Evolutionary conservation across 2,888 invertebrate genomes (phyloP).

Genomic region (Nymphalis c-album): DNA sequence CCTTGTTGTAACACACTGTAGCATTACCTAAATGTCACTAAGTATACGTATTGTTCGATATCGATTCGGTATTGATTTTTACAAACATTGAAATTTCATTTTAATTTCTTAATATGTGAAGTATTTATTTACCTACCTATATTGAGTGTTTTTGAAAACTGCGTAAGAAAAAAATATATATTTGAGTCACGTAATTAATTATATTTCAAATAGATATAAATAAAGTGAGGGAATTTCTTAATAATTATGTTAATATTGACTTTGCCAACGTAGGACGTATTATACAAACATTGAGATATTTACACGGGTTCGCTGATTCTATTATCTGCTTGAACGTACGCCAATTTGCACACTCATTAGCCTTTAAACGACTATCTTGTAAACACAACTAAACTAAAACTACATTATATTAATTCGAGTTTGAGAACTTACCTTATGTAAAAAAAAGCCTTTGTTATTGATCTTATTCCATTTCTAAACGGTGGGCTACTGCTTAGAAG

Average conservation of each 20-base stretch:
- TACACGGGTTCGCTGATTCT: background rate
- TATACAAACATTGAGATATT: slow-evolving; percentile 10
- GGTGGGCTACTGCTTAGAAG: too few relatives aligned
- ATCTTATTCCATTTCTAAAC: background rate
- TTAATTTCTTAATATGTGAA: too few relatives aligned
- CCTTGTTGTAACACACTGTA: background rate
- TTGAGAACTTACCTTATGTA: background rate
- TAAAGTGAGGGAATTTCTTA: background rate
- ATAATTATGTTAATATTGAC: background rate
- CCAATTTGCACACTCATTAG: slow-evolving; percentile 11
- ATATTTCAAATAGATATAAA: too few relatives aligned
- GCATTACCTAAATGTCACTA: background rate
- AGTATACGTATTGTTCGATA: too few relatives aligned
- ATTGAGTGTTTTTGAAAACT: too few relatives aligned
- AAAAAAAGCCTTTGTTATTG: background rate
- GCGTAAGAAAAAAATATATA: too few relatives aligned
- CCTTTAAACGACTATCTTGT: background rate
- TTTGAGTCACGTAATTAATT: too few relatives aligned
- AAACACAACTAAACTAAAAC: background rate
- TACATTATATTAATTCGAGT: background rate
- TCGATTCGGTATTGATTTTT: too few relatives aligned
- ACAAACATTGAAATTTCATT: too few relatives aligned
- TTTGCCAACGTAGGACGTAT: background rate
- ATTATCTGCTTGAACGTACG: slow-evolving; percentile 15
- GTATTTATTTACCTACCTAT: too few relatives aligned